Base-by-base conservation (phyloP, 2,888 invertebrate genomes). In the Yponomeuta plumbellus region DNA sequence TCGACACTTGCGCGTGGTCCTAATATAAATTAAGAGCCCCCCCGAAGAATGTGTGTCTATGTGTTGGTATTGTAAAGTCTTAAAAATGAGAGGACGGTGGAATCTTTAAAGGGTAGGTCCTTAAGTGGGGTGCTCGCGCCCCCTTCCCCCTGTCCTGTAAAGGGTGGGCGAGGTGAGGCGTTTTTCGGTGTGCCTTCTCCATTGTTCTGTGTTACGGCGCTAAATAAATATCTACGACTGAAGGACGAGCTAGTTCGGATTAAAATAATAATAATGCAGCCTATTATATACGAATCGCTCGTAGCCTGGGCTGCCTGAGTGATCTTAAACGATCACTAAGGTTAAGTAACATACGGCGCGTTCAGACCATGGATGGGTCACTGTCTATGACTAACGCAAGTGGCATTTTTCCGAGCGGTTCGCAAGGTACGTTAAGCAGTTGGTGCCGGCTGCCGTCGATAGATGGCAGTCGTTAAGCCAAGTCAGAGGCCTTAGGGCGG, bases 31-130 rank as follows among this genome's bases (percentile, higher is more conserved):
- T 86, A 86, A 83, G 81, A 74, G 76, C 80, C 81, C 81, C 80
- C 77, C 73, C 75, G 73, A 75, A 80, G 79, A 76, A 80, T 80
- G 78, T 74, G 68, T 77, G 79, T 81, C 81, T 84, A 79, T 88
- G 85, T 87, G 86, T 85, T 83, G 78, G 88, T 87, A 89, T 88
- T 89, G 88, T 88, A 87, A 88, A 89, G 88, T 89, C 91, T 91
- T 90, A 91, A 91, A 91, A 90, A 91, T 89, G 86, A 88, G 85
- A 88, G 86, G 87, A 87, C 88, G 85, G 81, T 75, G 86, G 86
- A 89, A 90, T 90, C 90, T 90, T 90, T 90, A 84, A 90, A 89
- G 91, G 91, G 90, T 90, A 90, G 85, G 88, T 85, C 86, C 17
- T 52, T 87, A 86, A 87, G 85, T 80, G 84, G 87, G 80, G 80